Base-by-base conservation (phyloP, 2,113 vertebrate genomes). In the Madoqua kirkii region DNA sequence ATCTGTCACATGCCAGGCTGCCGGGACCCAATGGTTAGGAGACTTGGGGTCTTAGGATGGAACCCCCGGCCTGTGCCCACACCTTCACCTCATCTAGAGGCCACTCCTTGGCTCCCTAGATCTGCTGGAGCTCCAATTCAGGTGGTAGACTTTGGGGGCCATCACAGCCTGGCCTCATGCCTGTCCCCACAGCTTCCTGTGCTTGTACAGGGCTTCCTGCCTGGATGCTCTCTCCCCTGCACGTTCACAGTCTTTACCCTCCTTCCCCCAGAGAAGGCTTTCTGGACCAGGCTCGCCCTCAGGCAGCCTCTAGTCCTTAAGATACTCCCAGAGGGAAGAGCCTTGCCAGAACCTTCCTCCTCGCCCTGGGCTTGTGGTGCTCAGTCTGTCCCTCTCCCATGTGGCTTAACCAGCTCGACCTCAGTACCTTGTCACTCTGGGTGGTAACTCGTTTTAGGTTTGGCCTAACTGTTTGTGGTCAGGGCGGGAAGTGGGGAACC, bases 401-500 rank as follows among this genome's bases (percentile, higher is more conserved):
- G 33, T 23, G 27, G 33, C 62, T 93, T 93, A 74, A 62, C 7
- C 17, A 55, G 27, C 27, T 93, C 25, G 54, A 64, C 57, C n/a
- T 48, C 33, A 33, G 23, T 91, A 11, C 40, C 36, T 85, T 93
- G n/a, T 40, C 52, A 85, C 81, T 95, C n/a, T 74, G 79, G 43
- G 62, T 89, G 57, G 57, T 60, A 57, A 67, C 86, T 98, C 84
- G 48, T 2, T 96, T 95, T 85, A 93, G n/a, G 21, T 31, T 67
- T 91, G 92, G 45, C 48, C 86, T 81, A 92, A 95, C 82, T 94
- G 71, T 64, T 76, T 62, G 89, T 95, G 88, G 62, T 82, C 6
- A 8, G 89, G 87, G n/a, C 33, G 27, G 85, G 67, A 78, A 88
- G 36, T 60, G 36, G 87, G 55, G 79, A 97, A 57, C 83, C 89